Evolutionary conservation across 2,888 invertebrate genomes (phyloP).

Genomic region (Gnatocerus cornutus): DNA sequence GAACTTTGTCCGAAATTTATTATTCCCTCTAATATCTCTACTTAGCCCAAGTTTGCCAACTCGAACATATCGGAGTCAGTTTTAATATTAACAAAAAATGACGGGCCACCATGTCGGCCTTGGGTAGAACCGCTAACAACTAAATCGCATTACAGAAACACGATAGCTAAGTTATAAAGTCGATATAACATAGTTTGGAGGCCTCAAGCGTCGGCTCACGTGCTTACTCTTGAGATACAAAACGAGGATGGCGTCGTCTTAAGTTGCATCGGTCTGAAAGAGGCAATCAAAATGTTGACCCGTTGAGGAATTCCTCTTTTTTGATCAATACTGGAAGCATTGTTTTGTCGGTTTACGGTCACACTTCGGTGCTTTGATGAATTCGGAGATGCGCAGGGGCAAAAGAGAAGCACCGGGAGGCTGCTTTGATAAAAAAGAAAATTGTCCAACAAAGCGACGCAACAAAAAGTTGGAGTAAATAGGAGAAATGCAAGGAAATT

Average conservation of each 20-base stretch:
- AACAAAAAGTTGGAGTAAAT: too few relatives aligned
- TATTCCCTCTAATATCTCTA: conserved; percentile 34
- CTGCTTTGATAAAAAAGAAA: neutral
- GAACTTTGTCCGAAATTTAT: conserved; percentile 17
- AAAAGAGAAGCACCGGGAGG: too few relatives aligned
- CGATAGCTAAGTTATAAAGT: conserved; percentile 45
- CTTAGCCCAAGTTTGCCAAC: conserved; percentile 31
- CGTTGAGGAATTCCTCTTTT: conserved; percentile 50
- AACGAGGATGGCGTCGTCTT: conserved; percentile 31
- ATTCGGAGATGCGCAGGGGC: conserved; percentile 1
- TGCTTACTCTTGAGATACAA: conserved; percentile 41
- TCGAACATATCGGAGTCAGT: conserved; percentile 34
- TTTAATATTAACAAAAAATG: conserved; percentile 40
- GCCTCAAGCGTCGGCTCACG: conserved; percentile 39
- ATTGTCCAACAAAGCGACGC: neutral
- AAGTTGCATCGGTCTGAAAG: too few relatives aligned
- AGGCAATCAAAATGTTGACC: conserved; percentile 43
- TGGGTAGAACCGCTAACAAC: conserved; percentile 40
- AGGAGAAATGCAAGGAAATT: neutral
- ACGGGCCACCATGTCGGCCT: conserved; percentile 26
- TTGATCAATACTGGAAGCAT: conserved; percentile 41
- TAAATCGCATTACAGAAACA: conserved; percentile 47
- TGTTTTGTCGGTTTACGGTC: conserved; percentile 32
- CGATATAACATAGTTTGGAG: conserved; percentile 41
- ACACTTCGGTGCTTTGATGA: conserved; percentile 33